These are phyloP conservation scores for Psylliodes chrysocephalus DNA, from an alignment of 2,888 invertebrate genomes.

Conservation along the genomic window DNA sequence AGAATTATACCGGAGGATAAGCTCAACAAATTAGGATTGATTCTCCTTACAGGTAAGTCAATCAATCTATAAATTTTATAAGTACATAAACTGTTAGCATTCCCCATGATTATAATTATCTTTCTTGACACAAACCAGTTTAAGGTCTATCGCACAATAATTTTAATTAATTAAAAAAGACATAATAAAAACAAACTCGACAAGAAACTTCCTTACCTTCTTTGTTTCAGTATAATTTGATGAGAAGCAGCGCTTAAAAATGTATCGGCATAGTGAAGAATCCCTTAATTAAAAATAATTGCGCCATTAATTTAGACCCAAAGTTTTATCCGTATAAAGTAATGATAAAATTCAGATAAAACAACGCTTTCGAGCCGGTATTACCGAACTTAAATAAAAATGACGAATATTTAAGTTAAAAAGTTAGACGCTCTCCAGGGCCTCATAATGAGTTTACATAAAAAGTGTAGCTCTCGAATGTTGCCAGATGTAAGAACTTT, in stretches of 20 bases:
- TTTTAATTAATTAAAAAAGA: too few relatives aligned
- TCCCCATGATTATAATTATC: too few relatives aligned
- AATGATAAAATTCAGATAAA: conserved; percentile 36
- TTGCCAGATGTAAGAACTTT: neutral
- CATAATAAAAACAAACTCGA: too few relatives aligned
- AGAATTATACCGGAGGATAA: too few relatives aligned
- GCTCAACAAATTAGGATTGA: too few relatives aligned
- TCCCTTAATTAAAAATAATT: conserved; percentile 36
- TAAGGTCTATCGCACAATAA: too few relatives aligned
- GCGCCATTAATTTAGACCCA: conserved; percentile 31
- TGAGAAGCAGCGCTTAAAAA: conserved; percentile 17
- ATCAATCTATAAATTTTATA: too few relatives aligned
- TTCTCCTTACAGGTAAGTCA: too few relatives aligned
- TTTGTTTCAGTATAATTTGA: conserved; percentile 15
- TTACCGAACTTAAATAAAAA: conserved; percentile 40
- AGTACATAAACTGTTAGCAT: too few relatives aligned
- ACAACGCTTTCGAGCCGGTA: conserved; percentile 32
- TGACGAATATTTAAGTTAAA: conserved; percentile 46
- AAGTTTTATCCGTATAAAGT: conserved; percentile 25
- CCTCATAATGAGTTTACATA: conserved; percentile 44
- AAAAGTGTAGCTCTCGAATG: conserved; percentile 33
- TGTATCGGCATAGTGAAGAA: conserved; percentile 20
- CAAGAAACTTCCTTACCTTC: neutral
- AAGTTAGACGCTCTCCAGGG: conserved; percentile 43
- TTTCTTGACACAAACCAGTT: too few relatives aligned